Base-by-base conservation (phyloP, 2,888 invertebrate genomes). In the Doris montereyensis region DNA sequence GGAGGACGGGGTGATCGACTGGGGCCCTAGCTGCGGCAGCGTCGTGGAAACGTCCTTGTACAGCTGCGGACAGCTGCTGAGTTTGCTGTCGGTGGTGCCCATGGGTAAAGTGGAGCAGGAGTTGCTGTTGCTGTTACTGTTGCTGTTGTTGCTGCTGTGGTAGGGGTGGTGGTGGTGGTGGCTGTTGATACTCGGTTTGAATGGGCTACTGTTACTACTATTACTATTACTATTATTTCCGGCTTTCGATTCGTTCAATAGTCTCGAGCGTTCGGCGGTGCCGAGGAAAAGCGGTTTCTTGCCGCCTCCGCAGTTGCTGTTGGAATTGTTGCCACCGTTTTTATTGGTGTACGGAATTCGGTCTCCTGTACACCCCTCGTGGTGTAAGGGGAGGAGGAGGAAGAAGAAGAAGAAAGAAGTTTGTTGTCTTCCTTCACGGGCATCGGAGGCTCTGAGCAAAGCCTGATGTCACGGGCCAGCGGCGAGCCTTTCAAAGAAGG, bases 361-460 rank as follows among this genome's bases (percentile, higher is more conserved):
- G 78, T 78, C 17, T 78, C 78, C 24, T 78, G 78, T 17, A 78
- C 26, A 13, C 68, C 68, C 13, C 65, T 32, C 0, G 41, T 72
- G 34, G 62, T 35, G 32, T 5, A 65, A 41, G 78, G 72, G 0
- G 78, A 41, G 8, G 34, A 21, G 1, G n/a, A n/a, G n/a, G n/a
- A n/a, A n/a, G n/a, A n/a, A n/a, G n/a, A n/a, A n/a, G n/a, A n/a
- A n/a, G n/a, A n/a, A n/a, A n/a, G n/a, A n/a, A 30, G 1, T 2
- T 13, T 57, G 28, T n/a, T 62, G 10, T 73, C 52, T 17, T 26
- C 72, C 17, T 26, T 21, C 17, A 2, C 26, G 26, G 58, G 2
- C 4, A 52, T 21, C 4, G 78, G 78, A 1, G 78, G 78, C 34
- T 78, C 78, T 8, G 78, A 78, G 24, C 78, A 78, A 32, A 78